phyloP scores from a whole-genome alignment of 2,888 invertebrate genomes.

The Dolichomitus sp. region DNA sequence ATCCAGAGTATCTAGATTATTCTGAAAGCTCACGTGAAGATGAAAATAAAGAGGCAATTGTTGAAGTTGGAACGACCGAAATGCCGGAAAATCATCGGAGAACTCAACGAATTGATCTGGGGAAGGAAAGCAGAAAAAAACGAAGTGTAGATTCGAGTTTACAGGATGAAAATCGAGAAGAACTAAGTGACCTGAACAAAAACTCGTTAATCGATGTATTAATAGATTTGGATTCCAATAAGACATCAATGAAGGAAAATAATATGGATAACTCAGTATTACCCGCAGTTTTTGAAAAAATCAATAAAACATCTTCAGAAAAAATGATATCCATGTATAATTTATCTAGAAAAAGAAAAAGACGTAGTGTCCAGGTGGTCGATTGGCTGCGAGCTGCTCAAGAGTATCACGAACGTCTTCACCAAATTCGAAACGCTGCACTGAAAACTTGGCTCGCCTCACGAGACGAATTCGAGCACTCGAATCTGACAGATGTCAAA shows the following conservation, averaged over 20 bases:
- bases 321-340: background rate
- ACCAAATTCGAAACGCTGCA: slow-evolving; percentile 57
- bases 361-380: slow-evolving; percentile 56
- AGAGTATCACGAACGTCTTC: slow-evolving; percentile 64
- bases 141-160: background rate
- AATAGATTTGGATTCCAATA: background rate
- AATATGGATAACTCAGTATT: too few relatives aligned
- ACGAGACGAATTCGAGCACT: slow-evolving; percentile 25
- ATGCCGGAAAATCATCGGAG: slow-evolving; percentile 11
- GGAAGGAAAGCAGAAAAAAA: slow-evolving; percentile 26
- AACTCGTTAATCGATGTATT: background rate
- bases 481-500: slow-evolving; percentile 59
- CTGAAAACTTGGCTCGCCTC: slow-evolving; percentile 66
- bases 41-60: background rate
- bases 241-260: background rate
- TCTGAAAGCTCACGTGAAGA: background rate
- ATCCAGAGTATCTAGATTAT: slow-evolving; percentile 54
- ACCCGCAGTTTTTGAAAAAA: background rate
- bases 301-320: background rate
- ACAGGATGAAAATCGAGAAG: background rate
- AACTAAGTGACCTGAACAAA: too few relatives aligned
- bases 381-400: slow-evolving; percentile 63
- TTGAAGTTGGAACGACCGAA: background rate
- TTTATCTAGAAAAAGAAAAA: background rate
- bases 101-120: background rate